Evolutionary conservation across 2,797 vertebrate species (phyloP).

Genomic region (Botia almorhae): DNA sequence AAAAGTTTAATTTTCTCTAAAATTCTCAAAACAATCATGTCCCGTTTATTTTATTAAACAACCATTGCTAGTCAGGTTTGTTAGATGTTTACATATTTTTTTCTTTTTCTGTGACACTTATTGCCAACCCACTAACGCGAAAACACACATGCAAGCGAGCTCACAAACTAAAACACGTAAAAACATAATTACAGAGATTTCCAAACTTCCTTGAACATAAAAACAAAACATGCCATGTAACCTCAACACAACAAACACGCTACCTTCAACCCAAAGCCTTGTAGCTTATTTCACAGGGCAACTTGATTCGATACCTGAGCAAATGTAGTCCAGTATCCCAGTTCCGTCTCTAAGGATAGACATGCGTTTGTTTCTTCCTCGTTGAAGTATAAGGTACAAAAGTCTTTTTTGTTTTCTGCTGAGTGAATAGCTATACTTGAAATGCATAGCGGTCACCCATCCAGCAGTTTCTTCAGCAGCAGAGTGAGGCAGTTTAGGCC

Average conservation of each 20-base stretch:
- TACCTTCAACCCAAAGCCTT: neutral
- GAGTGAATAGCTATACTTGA: slow-evolving; percentile 47
- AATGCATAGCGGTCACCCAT: slow-evolving; percentile 67
- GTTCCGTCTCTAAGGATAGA: slow-evolving; percentile 14
- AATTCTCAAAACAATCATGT: too few species aligned
- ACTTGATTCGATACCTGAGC: slow-evolving; percentile 46
- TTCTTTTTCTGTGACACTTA: neutral
- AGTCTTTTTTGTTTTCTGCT: neutral
- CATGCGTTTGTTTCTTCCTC: slow-evolving; percentile 44
- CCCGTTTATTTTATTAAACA: neutral
- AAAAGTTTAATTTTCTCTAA: too few species aligned
- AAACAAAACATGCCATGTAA: neutral
- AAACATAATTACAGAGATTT: neutral
- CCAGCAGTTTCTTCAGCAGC: slow-evolving; percentile 71
- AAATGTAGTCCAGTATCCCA: slow-evolving; percentile 42
- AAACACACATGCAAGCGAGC: neutral
- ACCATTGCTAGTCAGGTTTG: neutral
- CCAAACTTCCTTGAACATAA: neutral
- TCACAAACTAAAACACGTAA: neutral
- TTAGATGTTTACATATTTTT: neutral
- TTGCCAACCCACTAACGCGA: neutral
- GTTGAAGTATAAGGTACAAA: slow-evolving; percentile 27
- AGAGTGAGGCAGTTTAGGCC: slow-evolving; percentile 78
- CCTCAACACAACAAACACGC: neutral
- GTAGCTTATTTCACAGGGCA: slow-evolving; percentile 19